Conservation (phyloP, 2,797 vertebrate species). For the Xiphophorus birchmanni region DNA sequence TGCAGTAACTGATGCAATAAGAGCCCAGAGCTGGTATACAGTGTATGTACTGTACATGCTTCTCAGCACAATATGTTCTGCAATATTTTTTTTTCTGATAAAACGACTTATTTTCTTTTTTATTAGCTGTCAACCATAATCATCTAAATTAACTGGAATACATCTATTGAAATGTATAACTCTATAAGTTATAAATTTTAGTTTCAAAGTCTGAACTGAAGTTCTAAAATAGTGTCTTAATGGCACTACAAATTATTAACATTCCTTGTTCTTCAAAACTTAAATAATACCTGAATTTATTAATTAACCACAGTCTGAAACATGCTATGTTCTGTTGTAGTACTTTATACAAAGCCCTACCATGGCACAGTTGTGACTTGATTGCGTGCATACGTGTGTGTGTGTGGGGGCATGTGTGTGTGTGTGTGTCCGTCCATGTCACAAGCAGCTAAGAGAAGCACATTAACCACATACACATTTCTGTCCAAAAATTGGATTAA, state of each 20-base stretch:
- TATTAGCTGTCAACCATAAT: neutral
- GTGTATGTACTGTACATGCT: neutral
- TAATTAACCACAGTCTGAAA: conserved; percentile 30
- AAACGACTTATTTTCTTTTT: neutral
- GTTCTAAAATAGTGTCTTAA: neutral
- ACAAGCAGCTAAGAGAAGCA: conserved; percentile 9
- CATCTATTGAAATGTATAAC: neutral
- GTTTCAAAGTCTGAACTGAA: neutral
- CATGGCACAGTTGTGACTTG: neutral
- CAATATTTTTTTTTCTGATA: neutral
- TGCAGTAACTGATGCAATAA: neutral
- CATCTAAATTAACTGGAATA: neutral
- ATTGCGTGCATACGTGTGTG: neutral
- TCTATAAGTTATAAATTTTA: neutral
- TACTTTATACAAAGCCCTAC: neutral
- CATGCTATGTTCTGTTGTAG: conserved; percentile 50
- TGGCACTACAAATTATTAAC: neutral
- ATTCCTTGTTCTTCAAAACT: neutral
- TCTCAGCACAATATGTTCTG: neutral
- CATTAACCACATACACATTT: conserved; percentile 31
- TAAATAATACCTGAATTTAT: neutral
- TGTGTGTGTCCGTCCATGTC: conserved; percentile 2
- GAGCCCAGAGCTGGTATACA: neutral
- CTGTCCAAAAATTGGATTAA: conserved; percentile 52
- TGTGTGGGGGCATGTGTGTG: neutral